Evolutionary conservation across 2,888 invertebrate genomes (phyloP).

Genomic region (Aspidapion aeneum): DNA sequence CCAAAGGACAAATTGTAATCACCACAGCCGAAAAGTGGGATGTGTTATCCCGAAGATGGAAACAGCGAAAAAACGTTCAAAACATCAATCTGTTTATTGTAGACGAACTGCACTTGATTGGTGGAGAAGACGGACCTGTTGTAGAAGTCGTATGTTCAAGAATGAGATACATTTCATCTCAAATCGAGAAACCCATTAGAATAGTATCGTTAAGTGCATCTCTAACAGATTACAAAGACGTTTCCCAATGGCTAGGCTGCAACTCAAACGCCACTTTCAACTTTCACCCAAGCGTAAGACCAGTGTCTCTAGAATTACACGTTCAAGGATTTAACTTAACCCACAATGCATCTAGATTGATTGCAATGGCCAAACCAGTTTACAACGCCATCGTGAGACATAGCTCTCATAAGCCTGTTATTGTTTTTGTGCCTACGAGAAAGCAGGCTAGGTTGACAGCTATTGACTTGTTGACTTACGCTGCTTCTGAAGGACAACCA

Average conservation of each 20-base stretch:
- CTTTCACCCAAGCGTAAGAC: conserved; percentile 97
- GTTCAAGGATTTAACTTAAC: conserved; percentile 98
- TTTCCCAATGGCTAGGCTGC: conserved; percentile 95
- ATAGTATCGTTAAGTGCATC: conserved; percentile 94
- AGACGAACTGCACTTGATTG: conserved; percentile 90
- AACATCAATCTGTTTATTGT: conserved; percentile 95
- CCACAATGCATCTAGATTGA: conserved; percentile 92
- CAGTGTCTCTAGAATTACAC: conserved; percentile 91
- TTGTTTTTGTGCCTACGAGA: conserved; percentile 88
- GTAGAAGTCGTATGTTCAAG: conserved; percentile 89
- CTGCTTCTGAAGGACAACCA: conserved; percentile 84
- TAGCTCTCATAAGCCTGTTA: conserved; percentile 79
- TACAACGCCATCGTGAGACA: conserved; percentile 88
- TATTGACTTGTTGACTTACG: conserved; percentile 91
- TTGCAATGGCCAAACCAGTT: conserved; percentile 97
- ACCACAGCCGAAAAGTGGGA: conserved; percentile 99
- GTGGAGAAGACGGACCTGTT: conserved; percentile 89
- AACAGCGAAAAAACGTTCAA: conserved; percentile 97
- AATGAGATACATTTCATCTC: conserved; percentile 91
- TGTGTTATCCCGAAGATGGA: conserved; percentile 96
- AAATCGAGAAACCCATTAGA: conserved; percentile 84
- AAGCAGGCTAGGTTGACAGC: conserved; percentile 92
- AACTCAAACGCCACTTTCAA: conserved; percentile 93
- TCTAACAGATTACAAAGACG: conserved; percentile 90
- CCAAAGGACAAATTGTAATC: conserved; percentile 93